Evolutionary conservation across 1,140 invertebrate species (phyloP).

Genomic region (Ridgeia piscesae): DNA sequence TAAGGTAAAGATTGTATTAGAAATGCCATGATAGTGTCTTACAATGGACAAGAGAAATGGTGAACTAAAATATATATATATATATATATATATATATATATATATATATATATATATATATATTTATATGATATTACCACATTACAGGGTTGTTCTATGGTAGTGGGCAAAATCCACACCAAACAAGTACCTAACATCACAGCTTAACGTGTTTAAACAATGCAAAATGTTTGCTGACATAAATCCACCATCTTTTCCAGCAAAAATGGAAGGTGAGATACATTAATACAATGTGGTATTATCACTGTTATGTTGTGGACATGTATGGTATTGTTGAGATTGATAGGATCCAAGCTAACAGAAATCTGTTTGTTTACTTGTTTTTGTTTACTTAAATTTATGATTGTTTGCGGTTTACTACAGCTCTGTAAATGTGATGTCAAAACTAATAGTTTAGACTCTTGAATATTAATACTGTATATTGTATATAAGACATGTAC

Average conservation of each 20-base stretch:
- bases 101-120: neutral
- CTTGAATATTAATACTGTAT: neutral
- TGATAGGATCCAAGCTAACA: no score
- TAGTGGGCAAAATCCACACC: neutral
- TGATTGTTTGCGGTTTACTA: no score
- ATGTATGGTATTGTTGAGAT: neutral
- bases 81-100: no score
- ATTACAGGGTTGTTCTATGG: neutral
- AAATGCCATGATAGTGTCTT: no score
- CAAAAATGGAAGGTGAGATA: neutral
- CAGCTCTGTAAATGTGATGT: neutral
- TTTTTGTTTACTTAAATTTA: no score
- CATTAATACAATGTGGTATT: neutral
- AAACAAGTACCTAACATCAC: neutral
- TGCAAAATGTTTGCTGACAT: neutral
- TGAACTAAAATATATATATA: no score
- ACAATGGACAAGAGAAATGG: no score
- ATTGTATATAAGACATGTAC: neutral
- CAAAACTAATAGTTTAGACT: neutral
- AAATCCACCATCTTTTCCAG: neutral
- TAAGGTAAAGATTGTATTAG: no score
- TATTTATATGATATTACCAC: neutral
- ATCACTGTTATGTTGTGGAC: neutral
- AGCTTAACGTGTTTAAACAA: neutral
- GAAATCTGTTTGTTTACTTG: no score